Evolutionary conservation across 2,888 invertebrate genomes (phyloP).

Genomic region (Caradrina clavipalpis): DNA sequence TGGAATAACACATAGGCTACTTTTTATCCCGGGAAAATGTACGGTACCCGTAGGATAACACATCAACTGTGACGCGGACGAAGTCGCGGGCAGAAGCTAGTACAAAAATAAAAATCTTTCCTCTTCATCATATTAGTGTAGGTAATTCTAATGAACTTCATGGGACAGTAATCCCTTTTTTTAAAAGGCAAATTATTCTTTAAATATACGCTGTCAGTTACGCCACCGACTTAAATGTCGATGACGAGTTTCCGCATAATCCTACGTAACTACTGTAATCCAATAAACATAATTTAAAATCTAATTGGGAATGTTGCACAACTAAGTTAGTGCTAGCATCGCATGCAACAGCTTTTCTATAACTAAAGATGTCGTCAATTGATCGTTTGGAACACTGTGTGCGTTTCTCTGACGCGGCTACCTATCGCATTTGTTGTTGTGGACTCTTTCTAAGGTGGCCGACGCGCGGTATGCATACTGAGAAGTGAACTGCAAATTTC

Average conservation of each 20-base stretch:
- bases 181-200: background rate
- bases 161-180: too few relatives aligned
- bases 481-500: conserved; percentile 77
- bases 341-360: conserved; percentile 57
- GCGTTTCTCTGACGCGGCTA: conserved; percentile 77
- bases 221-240: background rate
- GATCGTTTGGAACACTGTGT: conserved; percentile 74
- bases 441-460: conserved; percentile 73
- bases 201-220: background rate
- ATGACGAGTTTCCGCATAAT: conserved; percentile 35
- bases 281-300: conserved; percentile 51
- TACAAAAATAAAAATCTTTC: too few relatives aligned
- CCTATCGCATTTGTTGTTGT: conserved; percentile 71
- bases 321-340: conserved; percentile 45
- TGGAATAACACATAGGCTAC: too few relatives aligned
- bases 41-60: too few relatives aligned
- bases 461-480: conserved; percentile 78
- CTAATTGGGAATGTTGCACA: conserved; percentile 74
- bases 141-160: too few relatives aligned
- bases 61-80: too few relatives aligned
- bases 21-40: too few relatives aligned
- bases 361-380: conserved; percentile 68
- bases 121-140: too few relatives aligned
- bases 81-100: too few relatives aligned
- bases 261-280: conserved; percentile 53